Percentiles rank a stretch among this genome's conserved stretches.
phyloP scores from a whole-genome alignment of 1,140 invertebrate species.

The Ceratina japonica region DNA sequence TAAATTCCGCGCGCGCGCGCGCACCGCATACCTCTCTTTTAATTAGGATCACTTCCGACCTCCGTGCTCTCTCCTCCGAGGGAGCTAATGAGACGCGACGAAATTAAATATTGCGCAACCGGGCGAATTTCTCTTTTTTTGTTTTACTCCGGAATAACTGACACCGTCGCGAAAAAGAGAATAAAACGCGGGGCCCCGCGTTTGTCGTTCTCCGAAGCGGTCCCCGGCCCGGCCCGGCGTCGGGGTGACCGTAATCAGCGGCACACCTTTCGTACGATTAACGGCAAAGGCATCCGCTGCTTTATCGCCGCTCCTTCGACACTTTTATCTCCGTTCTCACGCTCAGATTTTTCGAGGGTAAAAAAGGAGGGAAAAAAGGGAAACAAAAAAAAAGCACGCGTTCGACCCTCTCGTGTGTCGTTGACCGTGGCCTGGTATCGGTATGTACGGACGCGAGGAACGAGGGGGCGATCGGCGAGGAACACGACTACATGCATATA shows the following conservation, averaged over 20 bases:
- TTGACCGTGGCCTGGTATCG: constrained; percentile 19
- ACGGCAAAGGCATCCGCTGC: constrained; percentile 20
- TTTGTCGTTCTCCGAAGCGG: neutral
- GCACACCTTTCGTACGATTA: constrained; percentile 22
- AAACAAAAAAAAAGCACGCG: constrained; percentile 11
- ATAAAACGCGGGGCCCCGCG: neutral
- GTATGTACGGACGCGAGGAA: neutral
- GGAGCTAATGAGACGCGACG: no score
- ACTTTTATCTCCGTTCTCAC: constrained; percentile 61
- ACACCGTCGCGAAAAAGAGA: no score
- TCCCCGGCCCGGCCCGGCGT: neutral
- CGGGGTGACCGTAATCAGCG: constrained; percentile 24
- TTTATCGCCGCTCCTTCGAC: constrained; percentile 52
- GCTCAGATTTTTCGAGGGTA: constrained; percentile 46
- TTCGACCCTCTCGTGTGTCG: constrained; percentile 44
- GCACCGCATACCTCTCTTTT: constrained; percentile 24
- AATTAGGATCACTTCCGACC: neutral
- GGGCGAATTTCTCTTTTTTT: neutral
- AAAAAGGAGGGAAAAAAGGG: constrained; percentile 10
- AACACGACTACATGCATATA: constrained; percentile 14
- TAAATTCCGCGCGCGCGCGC: constrained; percentile 23
- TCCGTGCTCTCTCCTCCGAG: no score
- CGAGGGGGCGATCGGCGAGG: constrained; percentile 23
- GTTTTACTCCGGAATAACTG: neutral
- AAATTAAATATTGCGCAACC: no score